phyloP scores from a whole-genome alignment of 2,113 vertebrate species.

The Callospermophilus lateralis region DNA sequence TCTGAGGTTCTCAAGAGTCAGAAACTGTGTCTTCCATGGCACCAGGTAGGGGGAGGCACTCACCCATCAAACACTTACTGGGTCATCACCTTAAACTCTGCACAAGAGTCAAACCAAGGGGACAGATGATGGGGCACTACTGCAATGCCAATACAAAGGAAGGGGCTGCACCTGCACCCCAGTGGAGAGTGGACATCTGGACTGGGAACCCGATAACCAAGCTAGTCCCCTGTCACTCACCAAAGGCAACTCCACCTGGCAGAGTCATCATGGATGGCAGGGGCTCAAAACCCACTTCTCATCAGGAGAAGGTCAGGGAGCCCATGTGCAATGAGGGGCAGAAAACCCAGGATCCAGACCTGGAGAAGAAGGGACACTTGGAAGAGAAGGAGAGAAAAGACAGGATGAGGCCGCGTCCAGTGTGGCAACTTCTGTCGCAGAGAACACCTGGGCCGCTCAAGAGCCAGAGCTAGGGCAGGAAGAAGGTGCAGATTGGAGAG shows the following conservation, averaged over 20 bases:
- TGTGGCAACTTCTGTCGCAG: neutral
- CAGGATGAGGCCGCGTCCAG: neutral
- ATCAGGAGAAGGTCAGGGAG: neutral
- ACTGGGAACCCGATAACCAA: neutral
- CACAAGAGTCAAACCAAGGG: neutral
- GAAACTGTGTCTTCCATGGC: neutral
- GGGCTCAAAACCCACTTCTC: neutral
- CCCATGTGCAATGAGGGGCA: neutral
- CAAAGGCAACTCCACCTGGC: neutral
- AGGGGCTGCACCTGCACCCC: neutral
- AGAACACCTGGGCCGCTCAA: neutral
- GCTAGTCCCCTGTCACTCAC: neutral
- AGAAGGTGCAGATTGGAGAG: neutral
- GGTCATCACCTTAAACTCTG: neutral
- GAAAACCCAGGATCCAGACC: neutral
- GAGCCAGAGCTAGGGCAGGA: neutral
- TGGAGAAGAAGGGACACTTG: neutral
- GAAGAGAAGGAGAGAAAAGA: neutral
- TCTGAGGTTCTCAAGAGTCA: neutral
- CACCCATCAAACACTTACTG: neutral
- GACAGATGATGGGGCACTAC: neutral
- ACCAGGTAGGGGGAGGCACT: neutral
- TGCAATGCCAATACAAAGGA: accelerated
- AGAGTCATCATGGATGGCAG: neutral
- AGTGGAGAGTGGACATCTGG: neutral